Evolutionary conservation across 2,113 vertebrate species (phyloP), one percentile per base, ranked within the genome.

Genomic region (Gadus macrocephalus): DNA sequence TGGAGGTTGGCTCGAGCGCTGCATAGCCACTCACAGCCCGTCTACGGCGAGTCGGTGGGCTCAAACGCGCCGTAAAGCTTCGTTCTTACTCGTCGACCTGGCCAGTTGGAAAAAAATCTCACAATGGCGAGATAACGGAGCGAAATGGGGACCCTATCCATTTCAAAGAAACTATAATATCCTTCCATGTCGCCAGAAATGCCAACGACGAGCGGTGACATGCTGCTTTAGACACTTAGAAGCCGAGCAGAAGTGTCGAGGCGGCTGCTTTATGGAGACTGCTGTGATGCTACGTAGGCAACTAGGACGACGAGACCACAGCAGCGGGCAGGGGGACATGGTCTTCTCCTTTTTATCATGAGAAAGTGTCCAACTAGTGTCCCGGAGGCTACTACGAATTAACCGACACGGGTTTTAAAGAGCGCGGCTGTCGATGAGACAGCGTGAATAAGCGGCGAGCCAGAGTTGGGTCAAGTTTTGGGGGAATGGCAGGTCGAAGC

Each of bases 401-500:
- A 72, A 58, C 56, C 59, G 27, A 56, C 4, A 35, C 31, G 31
- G 31, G 49, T 61, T 19, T 61, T 49, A 14, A 49, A 14, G 42
- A 49, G 42, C 2, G 42, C 12, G 42, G 42, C 31, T 49, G 42
- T 9, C 11, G 42, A 9, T 49, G 42, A 68, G 1, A 55, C 53
- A 63, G 67, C 55, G 69, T 66, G 62, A 35, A 69, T 20, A 64
- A 28, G 42, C 35, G 1, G 66, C 25, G 68, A 65, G 59, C 35
- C 59, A 59, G 68, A 72, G 68, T 76, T 71, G 70, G 69, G 69
- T 69, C 70, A 78, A 89, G 70, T 83, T 78, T 79, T 73, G 61
- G 85, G 87, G 92, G 90, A 58, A 96, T 96, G 95, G 94, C 95
- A 79, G 92, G 86, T 86, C 91, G 95, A 78, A 91, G 93, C 88